Conservation (phyloP, 2,113 vertebrate species). For the Ammodytes dubius region DNA sequence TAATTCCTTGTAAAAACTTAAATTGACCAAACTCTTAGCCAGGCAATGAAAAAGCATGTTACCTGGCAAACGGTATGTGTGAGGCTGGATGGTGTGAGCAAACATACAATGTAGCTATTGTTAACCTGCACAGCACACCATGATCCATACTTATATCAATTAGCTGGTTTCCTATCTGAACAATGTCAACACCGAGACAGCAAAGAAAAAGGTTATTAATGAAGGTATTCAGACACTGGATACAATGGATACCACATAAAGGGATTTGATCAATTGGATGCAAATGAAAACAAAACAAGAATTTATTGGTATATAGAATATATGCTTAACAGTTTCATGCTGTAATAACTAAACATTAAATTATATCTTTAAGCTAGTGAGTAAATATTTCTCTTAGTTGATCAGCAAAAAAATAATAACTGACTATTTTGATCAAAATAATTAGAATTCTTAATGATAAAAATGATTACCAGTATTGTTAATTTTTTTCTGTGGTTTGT, state of each 20-base stretch:
- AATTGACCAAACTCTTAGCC: not conserved
- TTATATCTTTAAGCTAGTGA: too few species aligned
- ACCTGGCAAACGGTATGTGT: not conserved
- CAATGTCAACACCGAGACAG: not conserved
- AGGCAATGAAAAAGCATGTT: not conserved
- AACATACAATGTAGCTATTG: not conserved
- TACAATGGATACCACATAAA: not conserved
- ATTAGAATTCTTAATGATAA: too few species aligned
- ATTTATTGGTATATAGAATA: not conserved
- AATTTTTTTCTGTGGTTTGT: not conserved
- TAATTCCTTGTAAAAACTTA: not conserved
- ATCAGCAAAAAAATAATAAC: not conserved
- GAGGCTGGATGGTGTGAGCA: not conserved
- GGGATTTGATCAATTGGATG: not conserved
- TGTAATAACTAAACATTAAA: not conserved
- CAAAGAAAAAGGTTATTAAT: not conserved
- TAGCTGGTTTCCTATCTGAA: not conserved
- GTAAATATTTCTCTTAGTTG: not conserved
- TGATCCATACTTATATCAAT: not conserved
- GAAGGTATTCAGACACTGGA: not conserved
- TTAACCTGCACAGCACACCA: not conserved
- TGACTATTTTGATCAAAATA: not conserved
- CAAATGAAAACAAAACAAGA: not conserved
- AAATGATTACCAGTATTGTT: too few species aligned
- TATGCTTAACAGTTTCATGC: not conserved